phyloP scores from a whole-genome alignment of 2,888 invertebrate species.

The Cosmia trapezina region DNA sequence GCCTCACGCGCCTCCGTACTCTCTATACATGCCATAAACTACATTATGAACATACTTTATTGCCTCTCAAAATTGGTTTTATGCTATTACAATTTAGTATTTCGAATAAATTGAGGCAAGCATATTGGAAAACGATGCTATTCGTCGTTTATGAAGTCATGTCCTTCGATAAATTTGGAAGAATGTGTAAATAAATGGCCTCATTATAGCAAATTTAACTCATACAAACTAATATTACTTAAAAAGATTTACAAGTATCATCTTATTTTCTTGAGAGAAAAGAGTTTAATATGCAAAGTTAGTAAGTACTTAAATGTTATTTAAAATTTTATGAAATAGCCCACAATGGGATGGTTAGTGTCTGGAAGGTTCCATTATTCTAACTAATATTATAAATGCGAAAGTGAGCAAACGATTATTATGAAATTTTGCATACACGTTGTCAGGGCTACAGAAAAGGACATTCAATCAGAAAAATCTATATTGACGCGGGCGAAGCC shows the following conservation, averaged over 20 bases:
- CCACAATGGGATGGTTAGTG: constrained; percentile 28
- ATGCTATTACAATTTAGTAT: constrained; percentile 59
- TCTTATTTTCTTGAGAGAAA: constrained; percentile 5
- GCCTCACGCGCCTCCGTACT: constrained; percentile 41
- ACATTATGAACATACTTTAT: constrained; percentile 63
- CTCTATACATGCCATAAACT: constrained; percentile 51
- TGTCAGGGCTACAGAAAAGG: too few relatives aligned
- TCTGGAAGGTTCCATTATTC: constrained; percentile 33
- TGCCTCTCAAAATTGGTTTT: constrained; percentile 70
- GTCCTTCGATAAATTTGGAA: constrained; percentile 14
- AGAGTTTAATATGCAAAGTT: constrained; percentile 23
- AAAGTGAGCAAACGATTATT: too few relatives aligned
- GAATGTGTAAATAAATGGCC: constrained; percentile 10
- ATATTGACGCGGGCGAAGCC: too few relatives aligned
- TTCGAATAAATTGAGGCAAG: constrained; percentile 57
- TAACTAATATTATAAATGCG: too few relatives aligned
- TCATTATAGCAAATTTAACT: constrained; percentile 6
- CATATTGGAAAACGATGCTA: constrained; percentile 47
- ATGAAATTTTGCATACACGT: too few relatives aligned
- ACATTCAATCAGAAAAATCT: too few relatives aligned
- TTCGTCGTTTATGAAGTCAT: constrained; percentile 15
- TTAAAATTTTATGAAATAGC: constrained; percentile 13
- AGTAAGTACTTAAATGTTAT: constrained; percentile 21
- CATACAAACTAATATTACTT: constrained; percentile 1
- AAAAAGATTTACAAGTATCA: not conserved